These are phyloP conservation scores for Xiphydria camelus DNA, from an alignment of 2,888 invertebrate genomes.

Conservation along the genomic window DNA sequence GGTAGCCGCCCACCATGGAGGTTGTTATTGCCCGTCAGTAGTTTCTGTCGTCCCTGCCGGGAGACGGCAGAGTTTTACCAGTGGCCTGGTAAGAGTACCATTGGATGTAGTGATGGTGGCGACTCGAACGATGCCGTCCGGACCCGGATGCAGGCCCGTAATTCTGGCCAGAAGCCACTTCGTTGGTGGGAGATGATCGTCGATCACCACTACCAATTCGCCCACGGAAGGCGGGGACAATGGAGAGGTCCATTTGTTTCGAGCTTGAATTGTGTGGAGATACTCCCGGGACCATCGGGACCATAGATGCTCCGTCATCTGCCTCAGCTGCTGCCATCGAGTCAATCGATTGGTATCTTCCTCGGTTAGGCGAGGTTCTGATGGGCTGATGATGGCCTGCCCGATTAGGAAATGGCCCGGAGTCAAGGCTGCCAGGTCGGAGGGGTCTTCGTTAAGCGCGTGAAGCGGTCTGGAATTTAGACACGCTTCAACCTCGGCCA, in stretches of 20 bases:
- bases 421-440: conserved; percentile 23
- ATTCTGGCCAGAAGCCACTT: not conserved
- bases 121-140: too few species aligned
- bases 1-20: too few species aligned
- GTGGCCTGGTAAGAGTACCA: too few species aligned
- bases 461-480: conserved; percentile 39
- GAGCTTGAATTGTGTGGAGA: conserved; percentile 17
- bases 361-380: conserved; percentile 22
- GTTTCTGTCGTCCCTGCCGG: too few species aligned
- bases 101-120: too few species aligned
- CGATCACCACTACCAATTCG: not conserved
- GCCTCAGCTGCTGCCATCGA: conserved; percentile 21
- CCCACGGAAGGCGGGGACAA: too few species aligned
- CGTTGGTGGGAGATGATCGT: not conserved
- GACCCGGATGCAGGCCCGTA: conserved; percentile 16
- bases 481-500: conserved; percentile 39
- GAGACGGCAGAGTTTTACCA: conserved; percentile 20
- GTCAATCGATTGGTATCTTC: conserved; percentile 11
- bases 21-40: too few species aligned
- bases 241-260: conserved; percentile 19
- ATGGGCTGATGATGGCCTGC: conserved; percentile 19
- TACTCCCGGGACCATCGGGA: conserved; percentile 22
- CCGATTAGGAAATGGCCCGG: conserved; percentile 38
- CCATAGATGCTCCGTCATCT: conserved; percentile 15
- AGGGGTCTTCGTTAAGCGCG: conserved; percentile 19